These are phyloP conservation scores for Propithecus perrieri DNA, from an alignment of 2,797 vertebrate genomes.

Conservation along the genomic window DNA sequence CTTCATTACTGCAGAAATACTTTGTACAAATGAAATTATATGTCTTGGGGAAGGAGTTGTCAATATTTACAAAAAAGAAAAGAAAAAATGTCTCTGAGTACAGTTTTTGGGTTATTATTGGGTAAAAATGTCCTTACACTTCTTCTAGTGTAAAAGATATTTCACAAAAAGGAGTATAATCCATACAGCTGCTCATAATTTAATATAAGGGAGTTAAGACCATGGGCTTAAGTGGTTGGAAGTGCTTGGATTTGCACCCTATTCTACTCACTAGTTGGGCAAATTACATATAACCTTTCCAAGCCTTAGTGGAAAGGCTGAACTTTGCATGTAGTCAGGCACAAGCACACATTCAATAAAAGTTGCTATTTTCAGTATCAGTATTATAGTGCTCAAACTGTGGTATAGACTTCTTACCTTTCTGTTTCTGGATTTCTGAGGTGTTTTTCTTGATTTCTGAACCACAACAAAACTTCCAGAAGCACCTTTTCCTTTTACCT, in stretches of 20 bases:
- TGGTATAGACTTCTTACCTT: constrained; percentile 82
- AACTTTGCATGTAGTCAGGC: not conserved
- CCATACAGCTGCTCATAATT: not conserved
- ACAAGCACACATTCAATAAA: not conserved
- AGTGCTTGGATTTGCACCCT: not conserved
- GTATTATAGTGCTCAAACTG: not conserved
- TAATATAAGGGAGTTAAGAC: not conserved
- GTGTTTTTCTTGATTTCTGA: constrained; percentile 87
- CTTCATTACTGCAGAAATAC: not conserved
- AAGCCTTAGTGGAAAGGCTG: not conserved
- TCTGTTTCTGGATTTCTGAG: constrained; percentile 86
- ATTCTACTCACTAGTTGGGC: not conserved
- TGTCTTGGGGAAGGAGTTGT: not conserved
- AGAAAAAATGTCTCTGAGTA: not conserved
- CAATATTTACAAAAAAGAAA: not conserved
- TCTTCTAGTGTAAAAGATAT: constrained; percentile 17
- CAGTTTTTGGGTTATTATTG: not conserved
- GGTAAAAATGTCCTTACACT: not conserved
- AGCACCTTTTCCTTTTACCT: constrained; percentile 98
- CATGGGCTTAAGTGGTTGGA: not conserved
- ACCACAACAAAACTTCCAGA: constrained; percentile 95
- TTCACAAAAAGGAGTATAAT: not conserved
- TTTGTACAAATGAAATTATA: not conserved
- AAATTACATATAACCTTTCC: not conserved
- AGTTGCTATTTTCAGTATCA: not conserved